Base-by-base conservation (phyloP, 2,797 vertebrate genomes). In the Sebastes steindachneri region DNA sequence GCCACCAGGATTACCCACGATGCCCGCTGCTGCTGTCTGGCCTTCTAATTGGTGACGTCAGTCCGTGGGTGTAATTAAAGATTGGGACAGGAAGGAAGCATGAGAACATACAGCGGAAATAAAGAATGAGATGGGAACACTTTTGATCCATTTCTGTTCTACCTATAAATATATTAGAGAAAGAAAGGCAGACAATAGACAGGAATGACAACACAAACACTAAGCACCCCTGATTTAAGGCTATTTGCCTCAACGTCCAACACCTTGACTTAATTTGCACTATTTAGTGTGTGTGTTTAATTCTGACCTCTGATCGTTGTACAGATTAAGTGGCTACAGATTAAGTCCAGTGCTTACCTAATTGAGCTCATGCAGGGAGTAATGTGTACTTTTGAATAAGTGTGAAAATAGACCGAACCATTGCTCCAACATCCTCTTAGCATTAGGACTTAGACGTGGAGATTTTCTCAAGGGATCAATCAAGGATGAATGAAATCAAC, bases 1-100 rank as follows among this genome's bases (percentile, higher is more conserved):
- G 64, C 23, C 57, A 69, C 57, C 26, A 71, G 83, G 89, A 92
- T 92, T 92, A 92, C 81, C 69, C 72, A 79, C 66, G 71, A 68
- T 78, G 23, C 78, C 76, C 14, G 29, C 62, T 72, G 70, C 58
- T 28, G 15, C 59, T 31, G 82, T 83, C 83, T 88, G 58, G 73
- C 55, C 71, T 28, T 84, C 11, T 80, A 72, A 90, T 75, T 62
- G 54, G 80, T 89, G 80, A 92, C 31, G 59, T 86, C 73, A 76
- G 62, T 21, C 65, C 0, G 25, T 64, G 68, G 64, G 35, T 68
- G 73, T 75, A 72, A 80, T 74, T 83, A 82, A 80, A 69, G 41
- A 68, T 1, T 7, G 9, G 9, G 17, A 73, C 26, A 70, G 54
- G 62, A 73, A 28, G 31, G 9, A 58, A 3, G n/a, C 58, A 70